Base-by-base conservation (phyloP, 1,140 invertebrate genomes). In the Drosophila kohkoa region DNA sequence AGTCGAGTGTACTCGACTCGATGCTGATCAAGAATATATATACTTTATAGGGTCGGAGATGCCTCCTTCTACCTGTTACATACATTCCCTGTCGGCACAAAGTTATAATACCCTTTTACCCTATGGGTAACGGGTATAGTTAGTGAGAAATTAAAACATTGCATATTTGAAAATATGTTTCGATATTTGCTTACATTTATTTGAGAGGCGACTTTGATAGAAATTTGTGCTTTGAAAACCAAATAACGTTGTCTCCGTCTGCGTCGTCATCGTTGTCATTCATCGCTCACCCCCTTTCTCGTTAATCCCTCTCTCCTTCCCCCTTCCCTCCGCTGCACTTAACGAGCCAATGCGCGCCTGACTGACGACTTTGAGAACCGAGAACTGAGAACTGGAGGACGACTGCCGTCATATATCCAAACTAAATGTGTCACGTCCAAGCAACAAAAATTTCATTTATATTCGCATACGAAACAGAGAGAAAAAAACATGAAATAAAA, bases 391-490 rank as follows among this genome's bases (percentile, higher is more conserved):
- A 13, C 28, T 57, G 46, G 35, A 54, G 48, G 59, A 64, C 49
- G 63, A 71, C 68, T 71, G 72, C 68, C 82, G 77, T 79, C 80
- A 89, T 88, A 89, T 83, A 88, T 89, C 70, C 77, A 80, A 88
- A 89, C 83, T 88, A 88, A 88, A 89, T 88, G 83, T 89, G 83
- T 88, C 83, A 88, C 83, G 83, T 88, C 81, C 85, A 81, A 89
- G 78, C 85, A 88, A 88, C 83, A 88, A 88, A 88, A 88, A 88
- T 88, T 88, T 88, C 83, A 89, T 89, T 88, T 88, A 88, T 89
- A 89, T 88, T 85, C 85, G 60, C 80, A 83, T 81, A 63, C 55
- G 59, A 71, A 60, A 63, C 63, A 48, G 59, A 60, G 67, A 41
- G 51, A 62, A 63, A 58, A 13, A 66, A 54, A 64, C 15, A 58